Base-by-base conservation (phyloP, 2,113 vertebrate genomes). In the Microtus montanus region DNA sequence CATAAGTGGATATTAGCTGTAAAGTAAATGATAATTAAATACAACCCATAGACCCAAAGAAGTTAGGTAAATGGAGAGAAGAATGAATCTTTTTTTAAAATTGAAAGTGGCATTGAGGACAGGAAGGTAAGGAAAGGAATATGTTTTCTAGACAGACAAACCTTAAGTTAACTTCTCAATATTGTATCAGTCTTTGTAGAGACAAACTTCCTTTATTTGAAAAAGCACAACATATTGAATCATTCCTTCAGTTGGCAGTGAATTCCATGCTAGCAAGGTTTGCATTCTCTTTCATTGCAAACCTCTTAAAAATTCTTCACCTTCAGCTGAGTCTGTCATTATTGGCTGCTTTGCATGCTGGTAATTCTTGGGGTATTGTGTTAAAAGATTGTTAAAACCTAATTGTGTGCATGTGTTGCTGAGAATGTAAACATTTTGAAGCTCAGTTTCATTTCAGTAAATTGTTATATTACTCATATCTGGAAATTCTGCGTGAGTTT, bases 401-500 rank as follows among this genome's bases (percentile, higher is more conserved):
- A 88, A 35, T 58, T 90, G 30, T 49, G 2, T 52, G 70, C 97
- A 83, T 93, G 75, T 93, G 64, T 28, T 70, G 79, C 78, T 83
- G 49, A 96, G 93, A 82, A 3, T 19, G 87, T 64, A 52, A 49
- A 58, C 1, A 19, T 86, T 97, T 94, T 66, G 86, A 47, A 61
- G 73, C 66, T 87, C 54, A 19, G 12, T 93, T 95, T 91, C 49
- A 66, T 79, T 97, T 97, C 38, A 94, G 41, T 94, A 96, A 92
- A 84, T 92, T 19, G 2, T 28, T 88, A 30, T 83, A 75, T 91
- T 97, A 93, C 96, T 96, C 73, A 24, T 73, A 97, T 54, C 35
- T 96, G 82, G 92, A 87, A 41, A 54, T 95, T 89, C 87, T 97
- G 22, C 49, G 94, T 10, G 84, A n/a, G 22, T 94, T 98, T 70